Conservation (phyloP, 2,113 vertebrate species). For the Pardalotus punctatus region DNA sequence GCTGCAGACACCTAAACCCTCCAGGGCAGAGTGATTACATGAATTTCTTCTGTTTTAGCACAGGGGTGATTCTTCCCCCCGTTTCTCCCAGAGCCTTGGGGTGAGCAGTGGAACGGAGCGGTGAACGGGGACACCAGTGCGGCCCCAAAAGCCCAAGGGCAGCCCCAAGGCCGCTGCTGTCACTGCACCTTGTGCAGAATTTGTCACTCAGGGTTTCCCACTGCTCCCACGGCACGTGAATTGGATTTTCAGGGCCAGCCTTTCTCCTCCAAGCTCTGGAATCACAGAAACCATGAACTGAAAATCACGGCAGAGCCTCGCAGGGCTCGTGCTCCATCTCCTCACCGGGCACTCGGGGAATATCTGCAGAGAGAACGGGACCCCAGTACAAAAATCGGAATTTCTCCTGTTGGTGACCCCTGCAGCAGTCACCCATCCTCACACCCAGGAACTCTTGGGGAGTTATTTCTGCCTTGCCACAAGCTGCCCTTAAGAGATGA, state of each 20-base stretch:
- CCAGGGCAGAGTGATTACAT: background rate
- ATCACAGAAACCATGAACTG: background rate
- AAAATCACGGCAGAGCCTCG: background rate
- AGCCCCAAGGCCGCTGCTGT: background rate
- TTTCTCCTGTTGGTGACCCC: background rate
- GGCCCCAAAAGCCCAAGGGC: background rate
- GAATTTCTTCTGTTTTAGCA: background rate
- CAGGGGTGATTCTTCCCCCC: background rate
- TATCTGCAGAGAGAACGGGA: background rate
- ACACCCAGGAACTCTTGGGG: fast-evolving
- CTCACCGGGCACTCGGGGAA: background rate
- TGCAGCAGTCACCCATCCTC: background rate
- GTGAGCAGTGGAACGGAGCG: background rate
- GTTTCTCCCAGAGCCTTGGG: background rate
- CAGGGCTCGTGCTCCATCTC: background rate
- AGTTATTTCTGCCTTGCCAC: background rate
- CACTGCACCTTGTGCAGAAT: no score
- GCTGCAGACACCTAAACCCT: background rate
- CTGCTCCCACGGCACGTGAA: background rate
- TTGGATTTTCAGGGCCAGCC: background rate
- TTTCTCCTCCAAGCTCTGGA: background rate
- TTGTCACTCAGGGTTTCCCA: background rate
- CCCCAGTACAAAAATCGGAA: fast-evolving
- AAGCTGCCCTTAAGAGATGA: background rate
- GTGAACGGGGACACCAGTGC: background rate